phyloP scores from a whole-genome alignment of 1,140 invertebrate species.

The Dendrolimus punctatus region DNA sequence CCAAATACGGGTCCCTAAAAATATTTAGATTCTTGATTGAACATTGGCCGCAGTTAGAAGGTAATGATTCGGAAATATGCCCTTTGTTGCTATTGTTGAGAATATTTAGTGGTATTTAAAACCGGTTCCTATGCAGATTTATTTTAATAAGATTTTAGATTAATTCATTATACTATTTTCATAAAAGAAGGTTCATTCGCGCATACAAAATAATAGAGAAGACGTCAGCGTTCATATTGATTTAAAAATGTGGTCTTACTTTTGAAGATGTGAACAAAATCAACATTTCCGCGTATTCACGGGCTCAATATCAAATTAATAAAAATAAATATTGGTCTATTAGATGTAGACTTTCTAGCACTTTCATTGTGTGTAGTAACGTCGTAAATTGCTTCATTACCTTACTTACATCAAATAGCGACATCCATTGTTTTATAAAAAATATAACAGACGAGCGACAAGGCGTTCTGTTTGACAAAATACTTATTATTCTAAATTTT shows the following conservation, averaged over 20 bases:
- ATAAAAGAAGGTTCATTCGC: no score
- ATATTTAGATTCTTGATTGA: neutral
- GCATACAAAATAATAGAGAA: no score
- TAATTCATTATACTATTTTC: no score
- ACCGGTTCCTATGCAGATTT: neutral
- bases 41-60: constrained; percentile 23
- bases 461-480: neutral
- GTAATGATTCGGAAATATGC: constrained; percentile 41
- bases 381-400: constrained; percentile 6
- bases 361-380: constrained; percentile 5
- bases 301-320: no score
- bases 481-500: neutral
- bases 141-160: no score
- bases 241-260: no score
- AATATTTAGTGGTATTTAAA: constrained; percentile 16
- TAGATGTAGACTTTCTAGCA: constrained; percentile 1
- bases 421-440: constrained; percentile 1
- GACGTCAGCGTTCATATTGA: no score
- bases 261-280: no score
- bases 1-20: no score
- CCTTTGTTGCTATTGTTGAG: constrained; percentile 32
- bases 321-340: no score
- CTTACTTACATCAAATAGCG: constrained; percentile 3
- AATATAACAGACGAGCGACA: neutral
- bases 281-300: no score